Conservation (phyloP, 2,888 invertebrate species). For the Escarpia spicata region DNA sequence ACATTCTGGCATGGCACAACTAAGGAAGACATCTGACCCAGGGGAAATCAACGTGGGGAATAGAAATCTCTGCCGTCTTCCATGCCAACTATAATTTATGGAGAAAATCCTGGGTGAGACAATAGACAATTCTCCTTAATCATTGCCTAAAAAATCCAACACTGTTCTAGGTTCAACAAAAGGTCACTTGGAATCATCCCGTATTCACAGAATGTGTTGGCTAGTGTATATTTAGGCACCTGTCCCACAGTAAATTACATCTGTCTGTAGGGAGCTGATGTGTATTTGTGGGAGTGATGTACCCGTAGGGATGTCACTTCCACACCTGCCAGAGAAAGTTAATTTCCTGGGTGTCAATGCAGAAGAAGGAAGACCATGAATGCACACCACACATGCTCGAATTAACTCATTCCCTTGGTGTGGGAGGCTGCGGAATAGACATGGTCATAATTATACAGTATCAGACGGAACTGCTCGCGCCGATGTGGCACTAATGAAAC, state of each 20-base stretch:
- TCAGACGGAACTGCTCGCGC: neutral
- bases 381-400: neutral
- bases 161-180: neutral
- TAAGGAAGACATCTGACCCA: neutral
- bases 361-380: neutral
- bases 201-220: neutral
- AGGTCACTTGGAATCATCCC: neutral
- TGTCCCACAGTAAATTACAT: neutral
- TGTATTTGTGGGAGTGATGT: neutral
- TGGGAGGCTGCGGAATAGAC: neutral
- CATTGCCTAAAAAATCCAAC: neutral
- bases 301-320: neutral
- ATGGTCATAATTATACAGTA: neutral
- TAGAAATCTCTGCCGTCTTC: neutral
- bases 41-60: neutral
- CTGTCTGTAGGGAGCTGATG: neutral
- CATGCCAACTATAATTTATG: neutral
- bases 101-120: neutral
- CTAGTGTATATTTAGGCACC: neutral
- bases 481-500: neutral
- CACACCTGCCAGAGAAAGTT: neutral
- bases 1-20: neutral
- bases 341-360: neutral
- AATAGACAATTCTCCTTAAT: neutral
- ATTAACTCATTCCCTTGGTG: neutral